Evolutionary conservation across 2,113 vertebrate species (phyloP), one percentile per base, ranked within the genome.

Genomic region (Albula glossodonta): DNA sequence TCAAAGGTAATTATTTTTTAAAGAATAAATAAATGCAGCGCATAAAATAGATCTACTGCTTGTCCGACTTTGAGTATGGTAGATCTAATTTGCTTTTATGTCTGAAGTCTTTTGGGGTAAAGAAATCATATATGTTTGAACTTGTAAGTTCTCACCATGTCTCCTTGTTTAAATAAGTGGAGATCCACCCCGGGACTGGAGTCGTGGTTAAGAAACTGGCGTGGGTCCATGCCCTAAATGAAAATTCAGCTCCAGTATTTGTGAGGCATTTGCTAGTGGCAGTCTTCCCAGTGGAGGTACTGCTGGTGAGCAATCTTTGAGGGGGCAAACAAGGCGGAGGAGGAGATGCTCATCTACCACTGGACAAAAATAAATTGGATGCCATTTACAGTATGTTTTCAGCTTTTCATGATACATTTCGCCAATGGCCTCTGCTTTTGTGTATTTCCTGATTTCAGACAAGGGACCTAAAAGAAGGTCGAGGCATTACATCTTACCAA

Each of bases 211-310:
- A 86, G 41, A 78, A 49, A 53, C 60, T 88, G 85, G 78, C 79
- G 77, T 88, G 85, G 88, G 85, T 85, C 78, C 48, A 84, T 85
- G 83, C 83, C 13, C 77, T 84, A 49, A 87, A 87, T 89, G 88
- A 80, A 9, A 89, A 85, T 83, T 89, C 83, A 0, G 49, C 83
- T 50, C 78, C 86, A 10, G 41, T n/a, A 85, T 87, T 89, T 89
- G 85, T 87, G 51, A 82, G 88, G 53, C 82, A 53, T 9, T 83
- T 85, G 60, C 80, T 89, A 12, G 87, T 51, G 4, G 86, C 86
- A 85, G 83, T 87, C 66, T 87, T 87, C 63, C 83, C 81, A 78
- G 60, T 80, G 53, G 88, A 89, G 57, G 83, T 89, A 78, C 86
- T 89, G 4, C 80, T 89, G 52, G 85, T 85, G 53, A 87, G 86